Conservation (phyloP, 2,797 vertebrate species). For the Onychomys leucogaster region DNA sequence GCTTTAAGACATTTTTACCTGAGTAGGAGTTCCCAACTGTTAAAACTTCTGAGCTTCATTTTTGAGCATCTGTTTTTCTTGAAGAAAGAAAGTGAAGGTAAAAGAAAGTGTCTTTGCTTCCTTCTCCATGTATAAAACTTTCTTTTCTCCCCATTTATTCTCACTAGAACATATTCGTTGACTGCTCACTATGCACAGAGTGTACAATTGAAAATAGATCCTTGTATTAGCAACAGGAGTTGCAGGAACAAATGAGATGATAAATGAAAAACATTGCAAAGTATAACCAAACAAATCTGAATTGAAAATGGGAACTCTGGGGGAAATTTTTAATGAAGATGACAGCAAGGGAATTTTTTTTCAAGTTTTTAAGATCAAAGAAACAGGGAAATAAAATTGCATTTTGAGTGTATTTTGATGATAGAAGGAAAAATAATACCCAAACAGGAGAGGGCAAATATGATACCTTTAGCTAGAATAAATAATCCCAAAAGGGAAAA, state of each 20-base stretch:
- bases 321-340: slow-evolving; percentile 1
- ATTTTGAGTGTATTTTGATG: not conserved
- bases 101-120: not conserved
- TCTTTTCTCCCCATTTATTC: not conserved
- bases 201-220: slow-evolving; percentile 65
- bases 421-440: not conserved
- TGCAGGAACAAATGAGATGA: not conserved
- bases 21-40: not conserved
- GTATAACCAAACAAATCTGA: slow-evolving; percentile 39
- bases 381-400: not conserved
- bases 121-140: not conserved
- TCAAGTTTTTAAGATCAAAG: not conserved
- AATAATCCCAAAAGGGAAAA: not conserved
- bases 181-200: slow-evolving; percentile 32
- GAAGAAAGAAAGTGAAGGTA: not conserved
- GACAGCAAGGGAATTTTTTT: not conserved
- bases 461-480: not conserved
- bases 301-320: slow-evolving; percentile 10
- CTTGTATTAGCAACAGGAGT: slow-evolving; percentile 9
- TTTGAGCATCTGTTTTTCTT: not conserved
- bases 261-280: slow-evolving; percentile 7
- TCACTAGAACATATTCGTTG: slow-evolving; percentile 33
- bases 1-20: not conserved
- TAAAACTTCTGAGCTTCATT: not conserved
- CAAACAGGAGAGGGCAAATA: not conserved